Conservation (phyloP, 2,797 vertebrate species). For the Rhinella marina region DNA sequence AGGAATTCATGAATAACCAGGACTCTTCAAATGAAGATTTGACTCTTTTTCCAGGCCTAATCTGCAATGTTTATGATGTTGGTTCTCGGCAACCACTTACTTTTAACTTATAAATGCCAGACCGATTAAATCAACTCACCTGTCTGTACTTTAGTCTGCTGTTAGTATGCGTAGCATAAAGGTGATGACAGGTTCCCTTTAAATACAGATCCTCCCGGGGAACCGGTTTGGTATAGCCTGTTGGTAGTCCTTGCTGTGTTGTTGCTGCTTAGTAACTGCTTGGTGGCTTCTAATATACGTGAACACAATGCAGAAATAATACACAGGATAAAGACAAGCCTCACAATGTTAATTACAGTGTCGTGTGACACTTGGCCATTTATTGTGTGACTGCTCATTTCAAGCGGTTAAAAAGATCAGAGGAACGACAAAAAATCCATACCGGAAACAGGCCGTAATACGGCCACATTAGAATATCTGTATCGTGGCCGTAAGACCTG, state of each 20-base stretch:
- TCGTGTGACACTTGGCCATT: neutral
- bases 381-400: neutral
- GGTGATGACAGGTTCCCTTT: no score
- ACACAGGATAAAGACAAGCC: neutral
- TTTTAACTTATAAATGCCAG: no score
- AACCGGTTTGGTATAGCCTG: conserved; percentile 11
- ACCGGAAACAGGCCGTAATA: neutral
- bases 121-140: no score
- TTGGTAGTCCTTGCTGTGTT: neutral
- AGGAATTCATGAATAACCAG: no score
- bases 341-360: neutral
- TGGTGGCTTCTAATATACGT: neutral
- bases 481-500: neutral
- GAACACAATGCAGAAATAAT: neutral
- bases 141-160: no score
- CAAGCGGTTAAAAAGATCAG: neutral
- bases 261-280: neutral
- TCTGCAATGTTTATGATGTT: no score
- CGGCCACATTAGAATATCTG: neutral
- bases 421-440: neutral
- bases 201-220: no score
- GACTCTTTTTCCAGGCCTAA: no score
- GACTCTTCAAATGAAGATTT: no score
- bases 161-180: no score
- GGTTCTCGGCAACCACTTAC: no score